Percentiles rank a stretch among this genome's conserved stretches.
Evolutionary conservation across 2,888 invertebrate species (phyloP).

Genomic region (Patella pellucida): DNA sequence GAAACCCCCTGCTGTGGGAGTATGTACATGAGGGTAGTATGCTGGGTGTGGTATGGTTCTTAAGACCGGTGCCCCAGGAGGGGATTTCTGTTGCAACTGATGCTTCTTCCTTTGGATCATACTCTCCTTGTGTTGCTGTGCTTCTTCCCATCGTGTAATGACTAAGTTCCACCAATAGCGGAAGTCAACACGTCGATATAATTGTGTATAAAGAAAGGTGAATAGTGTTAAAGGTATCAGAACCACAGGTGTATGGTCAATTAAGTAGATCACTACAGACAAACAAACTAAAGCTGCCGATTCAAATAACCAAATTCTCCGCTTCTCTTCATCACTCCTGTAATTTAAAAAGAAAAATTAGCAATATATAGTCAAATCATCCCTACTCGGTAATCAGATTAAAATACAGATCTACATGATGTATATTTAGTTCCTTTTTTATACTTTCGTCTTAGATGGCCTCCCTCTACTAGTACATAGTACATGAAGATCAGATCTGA

Average conservation of each 20-base stretch:
- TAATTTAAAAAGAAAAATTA: conserved; percentile 24
- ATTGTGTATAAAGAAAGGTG: conserved; percentile 61
- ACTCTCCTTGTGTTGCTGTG: conserved; percentile 64
- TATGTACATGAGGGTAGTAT: conserved; percentile 16
- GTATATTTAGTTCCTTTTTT: no score
- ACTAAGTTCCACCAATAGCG: conserved; percentile 46
- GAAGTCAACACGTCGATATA: conserved; percentile 51
- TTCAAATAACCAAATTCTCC: conserved; percentile 62
- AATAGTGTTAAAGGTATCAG: conserved; percentile 48
- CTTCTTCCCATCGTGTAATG: conserved; percentile 63
- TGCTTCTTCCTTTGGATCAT: conserved; percentile 49
- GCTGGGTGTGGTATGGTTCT: conserved; percentile 15
- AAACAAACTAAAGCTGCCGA: conserved; percentile 46
- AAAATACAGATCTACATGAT: no score
- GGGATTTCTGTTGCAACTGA: conserved; percentile 28
- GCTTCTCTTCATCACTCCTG: conserved; percentile 60
- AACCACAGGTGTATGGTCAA: conserved; percentile 60
- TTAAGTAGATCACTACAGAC: conserved; percentile 49
- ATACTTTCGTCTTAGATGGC: no score
- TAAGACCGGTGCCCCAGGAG: conserved; percentile 1
- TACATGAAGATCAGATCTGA: no score
- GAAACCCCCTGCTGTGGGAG: conserved; percentile 13
- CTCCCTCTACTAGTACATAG: no score
- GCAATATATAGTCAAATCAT: no score
- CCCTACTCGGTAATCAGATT: no score